These are phyloP conservation scores for Sebastes fasciatus DNA, from an alignment of 2,113 vertebrate genomes.

Conservation along the genomic window DNA sequence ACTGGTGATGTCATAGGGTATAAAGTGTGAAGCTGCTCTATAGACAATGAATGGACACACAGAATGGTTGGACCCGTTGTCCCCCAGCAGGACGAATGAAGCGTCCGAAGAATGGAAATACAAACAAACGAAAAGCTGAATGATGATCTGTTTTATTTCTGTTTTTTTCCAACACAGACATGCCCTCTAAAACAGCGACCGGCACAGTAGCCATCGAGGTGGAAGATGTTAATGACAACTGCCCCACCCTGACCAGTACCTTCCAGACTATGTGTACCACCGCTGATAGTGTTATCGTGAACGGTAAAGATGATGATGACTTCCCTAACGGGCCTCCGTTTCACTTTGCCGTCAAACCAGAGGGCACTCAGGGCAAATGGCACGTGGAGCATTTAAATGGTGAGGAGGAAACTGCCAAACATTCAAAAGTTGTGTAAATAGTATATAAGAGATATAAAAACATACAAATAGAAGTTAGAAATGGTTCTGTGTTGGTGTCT, in stretches of 20 bases:
- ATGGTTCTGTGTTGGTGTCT: background rate
- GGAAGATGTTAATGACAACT: slow-evolving; percentile 92
- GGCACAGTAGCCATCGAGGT: slow-evolving; percentile 90
- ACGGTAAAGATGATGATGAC: slow-evolving; percentile 86
- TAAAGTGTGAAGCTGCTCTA: too few species aligned
- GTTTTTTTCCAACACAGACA: slow-evolving; percentile 48
- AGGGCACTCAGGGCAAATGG: slow-evolving; percentile 87
- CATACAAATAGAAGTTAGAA: background rate
- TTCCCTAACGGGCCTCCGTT: slow-evolving; percentile 88
- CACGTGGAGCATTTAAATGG: slow-evolving; percentile 83
- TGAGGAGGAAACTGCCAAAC: slow-evolving; percentile 70
- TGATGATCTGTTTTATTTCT: slow-evolving; percentile 5
- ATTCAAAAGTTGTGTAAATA: background rate
- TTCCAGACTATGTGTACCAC: slow-evolving; percentile 82
- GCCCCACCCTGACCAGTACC: slow-evolving; percentile 84
- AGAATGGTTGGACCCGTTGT: too few species aligned
- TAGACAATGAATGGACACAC: too few species aligned
- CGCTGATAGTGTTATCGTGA: slow-evolving; percentile 79
- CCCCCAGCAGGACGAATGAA: too few species aligned
- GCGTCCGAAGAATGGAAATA: background rate
- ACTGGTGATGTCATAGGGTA: too few species aligned
- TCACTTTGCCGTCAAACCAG: slow-evolving; percentile 83
- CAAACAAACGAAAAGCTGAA: background rate
- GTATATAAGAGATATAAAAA: background rate
- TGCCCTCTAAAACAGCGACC: slow-evolving; percentile 88